Evolutionary conservation across 92 coral and sea anemone species (phyloP).

Genomic region (Phymanthus crucifer): DNA sequence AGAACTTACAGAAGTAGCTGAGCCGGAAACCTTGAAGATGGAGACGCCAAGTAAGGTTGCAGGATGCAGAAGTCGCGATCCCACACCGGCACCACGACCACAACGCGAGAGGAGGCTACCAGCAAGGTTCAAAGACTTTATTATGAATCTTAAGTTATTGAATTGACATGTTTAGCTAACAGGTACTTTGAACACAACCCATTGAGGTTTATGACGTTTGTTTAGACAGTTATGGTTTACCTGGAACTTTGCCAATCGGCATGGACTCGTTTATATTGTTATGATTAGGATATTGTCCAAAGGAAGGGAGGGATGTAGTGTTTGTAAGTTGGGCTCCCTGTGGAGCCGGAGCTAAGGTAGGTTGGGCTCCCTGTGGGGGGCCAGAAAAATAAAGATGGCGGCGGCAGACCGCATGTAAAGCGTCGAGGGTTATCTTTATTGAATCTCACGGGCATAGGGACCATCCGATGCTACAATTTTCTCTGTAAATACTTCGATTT

Average conservation of each 20-base stretch:
- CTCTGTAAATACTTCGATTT: too few relatives aligned
- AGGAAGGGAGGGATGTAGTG: conserved; percentile 2
- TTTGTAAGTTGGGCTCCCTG: conserved; percentile 3
- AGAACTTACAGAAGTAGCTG: neutral
- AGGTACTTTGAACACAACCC: neutral
- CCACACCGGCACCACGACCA: neutral
- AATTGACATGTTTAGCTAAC: neutral
- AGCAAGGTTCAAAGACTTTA: conserved; percentile 1
- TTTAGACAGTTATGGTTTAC: neutral
- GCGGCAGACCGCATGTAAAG: too few relatives aligned
- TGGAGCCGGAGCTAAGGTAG: too few relatives aligned
- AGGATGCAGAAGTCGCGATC: neutral
- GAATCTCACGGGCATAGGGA: too few relatives aligned
- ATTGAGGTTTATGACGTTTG: neutral
- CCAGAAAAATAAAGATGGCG: too few relatives aligned
- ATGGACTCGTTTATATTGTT: neutral
- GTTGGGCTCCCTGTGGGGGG: too few relatives aligned
- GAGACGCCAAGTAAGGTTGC: conserved; percentile 4
- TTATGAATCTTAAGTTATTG: neutral
- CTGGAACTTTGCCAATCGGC: conserved; percentile 22
- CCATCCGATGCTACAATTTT: too few relatives aligned
- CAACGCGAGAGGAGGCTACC: conserved; percentile 2
- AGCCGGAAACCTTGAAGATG: neutral
- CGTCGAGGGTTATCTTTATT: too few relatives aligned
- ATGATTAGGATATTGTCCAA: neutral